A percentile compares a stretch with the other conserved stretches of the same genome.
Evolutionary conservation across 2,888 invertebrate genomes (phyloP).

Genomic region (Melolontha melolontha): DNA sequence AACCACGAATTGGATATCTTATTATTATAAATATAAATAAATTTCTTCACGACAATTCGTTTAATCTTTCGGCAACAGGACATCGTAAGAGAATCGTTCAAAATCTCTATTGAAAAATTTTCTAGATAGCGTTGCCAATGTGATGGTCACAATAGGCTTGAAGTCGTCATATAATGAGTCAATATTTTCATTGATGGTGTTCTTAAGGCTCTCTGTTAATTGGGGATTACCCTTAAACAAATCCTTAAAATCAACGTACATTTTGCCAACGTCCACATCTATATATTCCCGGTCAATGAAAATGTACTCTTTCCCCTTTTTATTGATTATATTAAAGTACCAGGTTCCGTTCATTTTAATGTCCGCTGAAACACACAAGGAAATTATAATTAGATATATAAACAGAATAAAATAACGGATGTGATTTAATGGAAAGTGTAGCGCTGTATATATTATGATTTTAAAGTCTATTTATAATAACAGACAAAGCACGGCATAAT

Average conservation of each 20-base stretch:
- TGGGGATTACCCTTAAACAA: conserved; percentile 54
- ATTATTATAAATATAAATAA: neutral
- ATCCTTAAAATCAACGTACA: conserved; percentile 53
- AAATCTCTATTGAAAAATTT: conserved; percentile 37
- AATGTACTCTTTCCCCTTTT: conserved; percentile 30
- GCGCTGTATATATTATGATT: too few relatives aligned
- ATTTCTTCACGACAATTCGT: neutral
- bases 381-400: neutral
- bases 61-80: conserved; percentile 28
- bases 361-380: conserved; percentile 31
- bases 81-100: conserved; percentile 30
- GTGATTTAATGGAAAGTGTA: too few relatives aligned
- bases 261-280: conserved; percentile 49
- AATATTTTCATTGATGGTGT: conserved; percentile 60
- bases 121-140: conserved; percentile 19
- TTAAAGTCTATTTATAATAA: too few relatives aligned
- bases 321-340: conserved; percentile 11
- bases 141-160: conserved; percentile 25
- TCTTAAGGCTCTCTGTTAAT: conserved; percentile 59
- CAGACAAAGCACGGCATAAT: too few relatives aligned
- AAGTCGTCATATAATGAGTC: conserved; percentile 45
- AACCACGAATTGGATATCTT: too few relatives aligned
- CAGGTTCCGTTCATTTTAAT: conserved; percentile 25
- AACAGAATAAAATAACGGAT: too few relatives aligned
- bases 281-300: conserved; percentile 9